Evolutionary conservation across 1,140 invertebrate genomes (phyloP).

Genomic region (Mycetomoellerius zeteki): DNA sequence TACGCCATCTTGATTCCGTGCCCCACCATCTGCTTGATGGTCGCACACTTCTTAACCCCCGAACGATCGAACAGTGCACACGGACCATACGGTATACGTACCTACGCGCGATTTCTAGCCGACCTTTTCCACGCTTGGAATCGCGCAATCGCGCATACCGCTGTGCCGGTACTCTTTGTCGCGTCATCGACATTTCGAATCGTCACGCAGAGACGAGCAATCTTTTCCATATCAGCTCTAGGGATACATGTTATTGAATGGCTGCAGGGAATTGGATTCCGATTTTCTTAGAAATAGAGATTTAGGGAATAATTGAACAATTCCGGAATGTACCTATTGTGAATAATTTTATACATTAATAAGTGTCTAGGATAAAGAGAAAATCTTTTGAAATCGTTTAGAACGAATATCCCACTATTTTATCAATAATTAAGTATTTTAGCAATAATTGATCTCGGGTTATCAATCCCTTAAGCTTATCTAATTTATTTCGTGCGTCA

Average conservation of each 20-base stretch:
- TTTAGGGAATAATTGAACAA: too few species aligned
- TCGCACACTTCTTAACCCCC: slow-evolving; percentile 68
- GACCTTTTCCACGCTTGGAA: slow-evolving; percentile 68
- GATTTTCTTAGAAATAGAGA: too few species aligned
- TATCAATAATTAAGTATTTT: slow-evolving; percentile 1
- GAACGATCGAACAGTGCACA: slow-evolving; percentile 70
- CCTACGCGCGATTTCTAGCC: slow-evolving; percentile 66
- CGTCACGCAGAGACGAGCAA: neutral
- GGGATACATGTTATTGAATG: too few species aligned
- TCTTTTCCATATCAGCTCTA: neutral
- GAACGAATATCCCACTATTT: neutral
- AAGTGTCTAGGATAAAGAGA: neutral
- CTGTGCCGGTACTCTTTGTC: neutral
- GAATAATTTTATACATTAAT: too few species aligned
- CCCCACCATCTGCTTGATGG: slow-evolving; percentile 65
- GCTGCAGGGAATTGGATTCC: too few species aligned
- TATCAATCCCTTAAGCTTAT: neutral
- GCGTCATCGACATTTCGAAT: slow-evolving; percentile 39
- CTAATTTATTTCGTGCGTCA: neutral
- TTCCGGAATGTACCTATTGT: too few species aligned
- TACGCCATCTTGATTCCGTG: slow-evolving; percentile 79
- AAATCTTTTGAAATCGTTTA: neutral
- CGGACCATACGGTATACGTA: slow-evolving; percentile 11
- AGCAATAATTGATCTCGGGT: neutral
- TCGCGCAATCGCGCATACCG: slow-evolving; percentile 53